Base-by-base conservation (phyloP, 2,113 vertebrate species). In the Psilopogon haemacephalus region DNA sequence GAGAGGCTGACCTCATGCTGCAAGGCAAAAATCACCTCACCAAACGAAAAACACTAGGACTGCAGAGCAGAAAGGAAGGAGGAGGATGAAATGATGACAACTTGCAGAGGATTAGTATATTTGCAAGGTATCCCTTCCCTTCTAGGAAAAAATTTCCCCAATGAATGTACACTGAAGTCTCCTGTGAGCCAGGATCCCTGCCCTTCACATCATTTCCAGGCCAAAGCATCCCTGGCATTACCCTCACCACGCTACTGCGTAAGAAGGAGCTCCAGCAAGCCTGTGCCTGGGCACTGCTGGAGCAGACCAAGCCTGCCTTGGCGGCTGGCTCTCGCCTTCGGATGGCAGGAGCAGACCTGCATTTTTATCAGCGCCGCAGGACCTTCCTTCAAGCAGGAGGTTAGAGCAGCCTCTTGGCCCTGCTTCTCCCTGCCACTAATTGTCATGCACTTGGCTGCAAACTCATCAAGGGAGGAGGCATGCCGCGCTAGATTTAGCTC, bases 391-490 rank as follows among this genome's bases (percentile, higher is more conserved):
- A 28, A 68, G 89, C 63, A 33, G 95, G 86, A 88, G 76, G 84
- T 78, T 81, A 70, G 87, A 70, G 92, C 90, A 96, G 92, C 55
- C 84, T 79, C 85, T 30, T 55, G 86, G 73, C 87, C 94, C 78
- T 27, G 44, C 75, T 86, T 79, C 82, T 15, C 59, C 73, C 84
- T 58, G 93, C 77, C 56, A 55, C 83, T 52, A 77, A 95, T 86
- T 92, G 44, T 80, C 95, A 96, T 37, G 63, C 96, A 94, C 95
- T 93, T 93, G 85, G 94, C 93, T 94, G 94, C 94, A 89, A 96
- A 84, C 92, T 96, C 95, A 81, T 69, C 95, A 71, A 94, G 92
- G 73, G 95, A 95, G 96, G 95, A 88, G 91, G 83, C 88, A 65
- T 11, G 65, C 88, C 60, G 81, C 23, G 64, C 93, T 72, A 40